These are phyloP conservation scores for Montipora foliosa DNA, from an alignment of 64 coral and sea anemone genomes.

Conservation along the genomic window DNA sequence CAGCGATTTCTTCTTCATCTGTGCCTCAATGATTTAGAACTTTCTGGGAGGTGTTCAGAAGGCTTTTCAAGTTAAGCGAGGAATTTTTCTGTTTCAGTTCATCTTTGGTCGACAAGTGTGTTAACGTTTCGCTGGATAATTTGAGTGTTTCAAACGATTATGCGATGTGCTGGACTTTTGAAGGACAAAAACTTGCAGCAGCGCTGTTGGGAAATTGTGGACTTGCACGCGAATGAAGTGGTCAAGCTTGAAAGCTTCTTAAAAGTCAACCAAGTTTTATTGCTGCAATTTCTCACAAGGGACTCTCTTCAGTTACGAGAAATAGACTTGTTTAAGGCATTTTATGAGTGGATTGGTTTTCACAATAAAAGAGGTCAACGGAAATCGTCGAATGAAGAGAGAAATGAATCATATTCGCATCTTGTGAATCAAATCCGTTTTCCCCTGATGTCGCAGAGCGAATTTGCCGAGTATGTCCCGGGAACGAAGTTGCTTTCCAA, in stretches of 20 bases:
- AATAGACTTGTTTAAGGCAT: slow-evolving; percentile 58
- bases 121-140: slow-evolving; percentile 30
- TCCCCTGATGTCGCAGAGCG: slow-evolving; percentile 78
- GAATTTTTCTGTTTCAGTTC: slow-evolving; percentile 58
- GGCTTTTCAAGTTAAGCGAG: slow-evolving; percentile 51
- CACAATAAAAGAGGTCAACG: neutral
- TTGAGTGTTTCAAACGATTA: slow-evolving; percentile 47
- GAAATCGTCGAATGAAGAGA: neutral
- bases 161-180: slow-evolving; percentile 42
- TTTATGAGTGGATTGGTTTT: slow-evolving; percentile 44
- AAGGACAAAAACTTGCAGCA: slow-evolving; percentile 45
- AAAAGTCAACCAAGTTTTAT: slow-evolving; percentile 36
- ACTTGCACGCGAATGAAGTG: slow-evolving; percentile 21
- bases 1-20: neutral
- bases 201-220: slow-evolving; percentile 62
- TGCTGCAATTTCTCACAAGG: slow-evolving; percentile 52
- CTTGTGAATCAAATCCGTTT: slow-evolving; percentile 75
- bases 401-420: neutral
- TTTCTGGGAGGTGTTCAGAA: slow-evolving; percentile 2
- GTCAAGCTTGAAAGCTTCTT: slow-evolving; percentile 41
- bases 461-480: slow-evolving; percentile 63
- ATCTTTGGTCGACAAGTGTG: slow-evolving; percentile 51
- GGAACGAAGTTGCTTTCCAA: slow-evolving; percentile 42
- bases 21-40: slow-evolving; percentile 38
- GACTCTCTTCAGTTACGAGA: slow-evolving; percentile 36